Conservation (phyloP, 2,888 invertebrate genomes). For the Phaonia tiefii region DNA sequence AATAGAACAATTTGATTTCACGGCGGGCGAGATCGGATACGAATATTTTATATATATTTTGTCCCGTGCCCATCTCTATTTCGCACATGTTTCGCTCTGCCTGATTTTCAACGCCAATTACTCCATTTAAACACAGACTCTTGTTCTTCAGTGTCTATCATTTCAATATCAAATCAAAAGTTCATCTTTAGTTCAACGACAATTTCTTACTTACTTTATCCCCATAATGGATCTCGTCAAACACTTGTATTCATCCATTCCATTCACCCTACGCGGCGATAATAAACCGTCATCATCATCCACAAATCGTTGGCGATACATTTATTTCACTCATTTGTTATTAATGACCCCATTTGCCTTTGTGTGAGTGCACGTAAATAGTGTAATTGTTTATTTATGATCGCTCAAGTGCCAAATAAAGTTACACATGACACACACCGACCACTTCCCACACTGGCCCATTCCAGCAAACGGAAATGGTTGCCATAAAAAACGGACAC, state of each 20-base stretch:
- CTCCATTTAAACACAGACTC: too few species aligned
- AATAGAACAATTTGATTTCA: too few species aligned
- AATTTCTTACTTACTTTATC: too few species aligned
- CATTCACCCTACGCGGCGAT: neutral
- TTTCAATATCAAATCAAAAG: too few species aligned
- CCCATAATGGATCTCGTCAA: neutral
- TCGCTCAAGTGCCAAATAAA: slow-evolving; percentile 78
- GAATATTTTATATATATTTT: too few species aligned
- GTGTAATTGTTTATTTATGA: slow-evolving; percentile 79
- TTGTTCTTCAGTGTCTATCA: too few species aligned
- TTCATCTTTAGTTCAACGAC: too few species aligned
- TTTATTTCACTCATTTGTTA: slow-evolving; percentile 52
- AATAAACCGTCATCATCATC: too few species aligned
- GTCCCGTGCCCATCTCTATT: too few species aligned
- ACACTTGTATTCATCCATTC: neutral
- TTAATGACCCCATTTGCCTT: slow-evolving; percentile 64
- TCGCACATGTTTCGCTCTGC: too few species aligned
- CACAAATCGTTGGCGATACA: neutral
- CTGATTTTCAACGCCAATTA: too few species aligned
- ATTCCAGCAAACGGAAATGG: slow-evolving; percentile 1
- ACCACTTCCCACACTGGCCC: slow-evolving; percentile 33
- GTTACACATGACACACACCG: slow-evolving; percentile 72
- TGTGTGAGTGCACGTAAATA: slow-evolving; percentile 58
- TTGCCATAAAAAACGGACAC: slow-evolving; percentile 67
- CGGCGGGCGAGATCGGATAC: too few species aligned